Evolutionary conservation across 2,888 invertebrate genomes (phyloP), one percentile per base, ranked within the genome.

Genomic region (Darwinula stevensoni): DNA sequence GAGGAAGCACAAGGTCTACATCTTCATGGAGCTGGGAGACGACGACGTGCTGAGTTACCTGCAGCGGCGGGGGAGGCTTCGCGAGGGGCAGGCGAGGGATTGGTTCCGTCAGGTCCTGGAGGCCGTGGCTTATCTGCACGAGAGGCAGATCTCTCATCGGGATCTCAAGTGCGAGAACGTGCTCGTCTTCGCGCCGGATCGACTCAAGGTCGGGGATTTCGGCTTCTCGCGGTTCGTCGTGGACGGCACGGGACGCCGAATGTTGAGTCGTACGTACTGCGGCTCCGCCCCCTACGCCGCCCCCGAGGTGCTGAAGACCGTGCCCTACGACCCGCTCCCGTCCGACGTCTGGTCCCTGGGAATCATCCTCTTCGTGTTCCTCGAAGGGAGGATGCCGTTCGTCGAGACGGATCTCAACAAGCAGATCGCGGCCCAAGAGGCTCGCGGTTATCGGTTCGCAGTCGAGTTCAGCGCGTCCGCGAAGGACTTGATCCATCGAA

Each of bases 81-180:
- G 17, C 14, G 32, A 32, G 13, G n/a, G 12, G 3, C 16, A 28
- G 16, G 32, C 32, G 17, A 16, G 17, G 6, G 16, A 14, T 11
- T 32, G 32, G 32, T 32, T 32, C 17, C 32, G 27, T 14, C 32
- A 32, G 18, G 17, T 32, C 15, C 27, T 32, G 3, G 28, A 32
- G 16, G 16, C 27, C n/a, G n/a, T n/a, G n/a, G n/a, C n/a, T n/a
- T n/a, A n/a, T n/a, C n/a, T n/a, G n/a, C n/a, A n/a, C n/a, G n/a
- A n/a, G n/a, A n/a, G n/a, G n/a, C n/a, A n/a, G n/a, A n/a, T n/a
- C n/a, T n/a, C n/a, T n/a, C n/a, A n/a, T n/a, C n/a, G n/a, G n/a
- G n/a, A n/a, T n/a, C n/a, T n/a, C n/a, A n/a, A n/a, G n/a, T n/a
- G n/a, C 2, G 32, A 32, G 13, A 32, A 32, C 16, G 18, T 32